These are phyloP conservation scores for Myotis vivesi DNA, from an alignment of 2,797 vertebrate species.

Conservation along the genomic window DNA sequence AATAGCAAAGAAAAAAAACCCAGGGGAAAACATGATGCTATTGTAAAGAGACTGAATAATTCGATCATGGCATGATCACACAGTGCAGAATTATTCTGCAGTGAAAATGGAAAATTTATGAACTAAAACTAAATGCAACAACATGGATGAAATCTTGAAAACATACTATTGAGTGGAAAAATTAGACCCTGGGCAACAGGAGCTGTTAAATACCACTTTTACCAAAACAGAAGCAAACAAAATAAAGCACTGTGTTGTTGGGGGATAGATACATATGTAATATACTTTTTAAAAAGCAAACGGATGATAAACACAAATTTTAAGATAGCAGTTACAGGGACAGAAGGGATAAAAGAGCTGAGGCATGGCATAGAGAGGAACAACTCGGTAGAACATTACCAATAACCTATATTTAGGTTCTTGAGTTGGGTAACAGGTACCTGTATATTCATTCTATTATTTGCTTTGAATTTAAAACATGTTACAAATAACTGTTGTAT, in stretches of 20 bases:
- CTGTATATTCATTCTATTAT: not conserved
- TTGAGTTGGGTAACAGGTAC: not conserved
- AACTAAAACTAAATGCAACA: not conserved
- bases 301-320: not conserved
- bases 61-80: not conserved
- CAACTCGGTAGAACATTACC: not conserved
- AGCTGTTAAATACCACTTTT: not conserved
- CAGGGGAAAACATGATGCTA: not conserved
- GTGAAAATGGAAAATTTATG: not conserved
- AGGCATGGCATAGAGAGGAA: not conserved
- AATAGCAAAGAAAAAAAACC: not conserved
- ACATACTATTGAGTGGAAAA: not conserved
- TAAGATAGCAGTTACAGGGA: not conserved
- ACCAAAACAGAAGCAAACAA: not conserved
- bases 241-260: not conserved
- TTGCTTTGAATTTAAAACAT: constrained; percentile 28
- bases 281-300: not conserved
- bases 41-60: not conserved
- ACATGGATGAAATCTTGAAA: not conserved
- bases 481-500: not conserved
- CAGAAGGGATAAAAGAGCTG: not conserved
- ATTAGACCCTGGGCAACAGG: not conserved
- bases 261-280: not conserved
- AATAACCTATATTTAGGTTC: not conserved
- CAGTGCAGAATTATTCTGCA: not conserved